Conservation (phyloP, 2,888 invertebrate genomes). For the Pterostichus niger region DNA sequence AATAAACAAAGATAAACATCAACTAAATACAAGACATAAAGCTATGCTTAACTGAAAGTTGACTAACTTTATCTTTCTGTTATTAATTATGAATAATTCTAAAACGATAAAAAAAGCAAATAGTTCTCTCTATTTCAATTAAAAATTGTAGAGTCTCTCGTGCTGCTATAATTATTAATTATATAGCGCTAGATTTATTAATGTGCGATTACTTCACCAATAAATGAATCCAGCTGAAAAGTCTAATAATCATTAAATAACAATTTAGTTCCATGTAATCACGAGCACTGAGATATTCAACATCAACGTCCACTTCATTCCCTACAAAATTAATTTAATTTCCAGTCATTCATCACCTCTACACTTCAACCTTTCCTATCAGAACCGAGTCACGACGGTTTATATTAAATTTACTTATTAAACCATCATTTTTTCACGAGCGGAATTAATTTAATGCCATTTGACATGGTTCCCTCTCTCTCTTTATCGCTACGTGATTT, state of each 20-base stretch:
- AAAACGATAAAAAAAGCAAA: too few relatives aligned
- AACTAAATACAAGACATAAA: too few relatives aligned
- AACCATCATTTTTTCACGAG: slow-evolving; percentile 44
- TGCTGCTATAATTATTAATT: slow-evolving; percentile 29
- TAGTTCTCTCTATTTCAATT: too few relatives aligned
- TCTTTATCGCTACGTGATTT: slow-evolving; percentile 4
- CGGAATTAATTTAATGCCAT: slow-evolving; percentile 44
- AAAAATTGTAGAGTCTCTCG: background rate
- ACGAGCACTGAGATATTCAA: slow-evolving; percentile 27
- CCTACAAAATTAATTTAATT: slow-evolving; percentile 40
- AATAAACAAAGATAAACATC: too few relatives aligned
- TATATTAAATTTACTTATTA: slow-evolving; percentile 44
- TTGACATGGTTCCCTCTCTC: slow-evolving; percentile 31
- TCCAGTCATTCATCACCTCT: slow-evolving; percentile 43
- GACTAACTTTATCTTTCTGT: too few relatives aligned
- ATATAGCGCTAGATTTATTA: background rate
- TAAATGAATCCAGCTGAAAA: slow-evolving; percentile 24
- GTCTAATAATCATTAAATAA: slow-evolving; percentile 47
- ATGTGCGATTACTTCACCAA: slow-evolving; percentile 34
- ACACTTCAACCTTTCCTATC: slow-evolving; percentile 32
- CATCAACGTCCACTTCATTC: slow-evolving; percentile 41
- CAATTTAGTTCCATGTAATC: slow-evolving; percentile 40
- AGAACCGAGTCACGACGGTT: slow-evolving; percentile 47
- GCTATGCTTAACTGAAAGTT: too few relatives aligned
- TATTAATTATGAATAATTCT: too few relatives aligned